Percentiles rank a stretch among this genome's conserved stretches.
Evolutionary conservation across 2,113 vertebrate genomes (phyloP).

Genomic region (Colossoma macropomum): DNA sequence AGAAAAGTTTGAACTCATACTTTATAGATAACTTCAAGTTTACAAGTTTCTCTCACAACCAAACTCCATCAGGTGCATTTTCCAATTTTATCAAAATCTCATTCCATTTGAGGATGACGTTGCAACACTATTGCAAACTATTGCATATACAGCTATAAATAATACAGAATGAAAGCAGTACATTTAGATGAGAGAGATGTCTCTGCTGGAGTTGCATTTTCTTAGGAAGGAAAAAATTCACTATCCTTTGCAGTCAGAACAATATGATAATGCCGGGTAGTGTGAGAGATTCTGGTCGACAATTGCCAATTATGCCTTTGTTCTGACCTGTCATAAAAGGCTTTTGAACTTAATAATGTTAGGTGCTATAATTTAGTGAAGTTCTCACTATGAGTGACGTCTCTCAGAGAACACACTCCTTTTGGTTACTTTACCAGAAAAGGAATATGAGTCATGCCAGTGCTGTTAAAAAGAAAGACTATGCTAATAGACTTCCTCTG

Average conservation of each 20-base stretch:
- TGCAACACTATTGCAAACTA: background rate
- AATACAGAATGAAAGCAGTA: background rate
- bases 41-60: background rate
- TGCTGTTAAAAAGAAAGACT: background rate
- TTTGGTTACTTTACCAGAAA: background rate
- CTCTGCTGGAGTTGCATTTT: background rate
- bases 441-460: background rate
- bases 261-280: background rate
- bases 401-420: background rate
- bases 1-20: background rate
- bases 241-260: background rate
- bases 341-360: background rate
- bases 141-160: background rate
- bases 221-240: background rate
- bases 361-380: background rate
- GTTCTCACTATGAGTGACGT: background rate
- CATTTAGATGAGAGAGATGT: background rate
- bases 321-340: slow-evolving; percentile 1
- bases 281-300: background rate
- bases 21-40: background rate
- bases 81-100: background rate
- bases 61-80: background rate
- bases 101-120: background rate
- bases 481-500: background rate
- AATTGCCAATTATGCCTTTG: background rate